Base-by-base conservation (phyloP, 2,113 vertebrate species). In the Myocastor coypus region DNA sequence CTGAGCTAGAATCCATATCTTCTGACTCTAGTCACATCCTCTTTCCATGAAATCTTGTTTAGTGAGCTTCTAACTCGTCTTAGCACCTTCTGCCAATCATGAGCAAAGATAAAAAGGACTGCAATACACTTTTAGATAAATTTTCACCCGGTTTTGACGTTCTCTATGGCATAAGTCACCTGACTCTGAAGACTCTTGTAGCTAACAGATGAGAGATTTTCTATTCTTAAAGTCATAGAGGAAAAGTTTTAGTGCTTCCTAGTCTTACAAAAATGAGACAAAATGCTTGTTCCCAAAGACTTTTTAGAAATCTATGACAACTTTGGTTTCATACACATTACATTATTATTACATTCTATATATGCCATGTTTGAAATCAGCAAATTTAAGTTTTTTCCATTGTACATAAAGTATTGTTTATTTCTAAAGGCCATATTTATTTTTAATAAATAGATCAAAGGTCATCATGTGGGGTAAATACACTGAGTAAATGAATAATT, bases 191-290 rank as follows among this genome's bases (percentile, higher is more conserved):
- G 46, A 89, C 34, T 87, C 61, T 78, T 85, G 57, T 40, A 94
- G 71, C 59, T 92, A 94, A 89, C 77, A 59, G 26, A 73, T 71
- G 50, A n/a, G 85, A 86, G 46, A 37, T 92, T 96, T 95, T 96
- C 88, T 78, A 92, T 90, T 87, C 64, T 92, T 95, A 96, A 92
- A 83, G 87, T 96, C 84, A 93, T n/a, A 94, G 87, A 84, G 89
- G 66, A 95, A 50, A 96, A 50, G 13, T 84, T 90, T 96, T 87
- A 94, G 71, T 94, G 82, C 30, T 95, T 92, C 68, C 94, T 97
- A 90, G 90, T 97, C 77, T 97, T 96, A 97, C 92, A 92, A 96
- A 97, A 97, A 92, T 42, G 50, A 93, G 61, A 88, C 61, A 90
- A 92, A 80, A 92, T 94, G 68, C 95, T 96, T 92, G 19, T 94